Base-by-base conservation (phyloP, 2,113 vertebrate species). In the Formicarius rufipectus region DNA sequence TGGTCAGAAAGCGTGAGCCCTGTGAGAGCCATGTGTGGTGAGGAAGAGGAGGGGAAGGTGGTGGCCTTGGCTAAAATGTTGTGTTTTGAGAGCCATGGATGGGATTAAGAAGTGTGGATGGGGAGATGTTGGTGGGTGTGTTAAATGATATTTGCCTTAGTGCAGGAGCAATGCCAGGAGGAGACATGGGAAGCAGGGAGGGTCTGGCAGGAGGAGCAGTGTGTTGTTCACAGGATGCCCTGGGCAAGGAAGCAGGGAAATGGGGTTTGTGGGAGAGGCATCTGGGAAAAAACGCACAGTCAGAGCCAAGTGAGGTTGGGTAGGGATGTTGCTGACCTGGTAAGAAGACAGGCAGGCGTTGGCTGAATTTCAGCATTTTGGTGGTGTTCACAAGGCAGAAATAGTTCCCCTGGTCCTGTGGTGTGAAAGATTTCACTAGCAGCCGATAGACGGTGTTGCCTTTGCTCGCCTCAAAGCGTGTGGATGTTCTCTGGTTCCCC, bases 71-170 rank as follows among this genome's bases (percentile, higher is more conserved):
- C n/a, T n/a, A n/a, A n/a, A n/a, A n/a, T n/a, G n/a, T n/a, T n/a
- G n/a, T n/a, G n/a, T n/a, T n/a, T n/a, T 52, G 55, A 56, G 30
- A 45, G 5, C 14, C 33, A 2, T 0, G 1, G 55, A 8, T 23
- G 21, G 30, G 49, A 28, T 50, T 50, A 42, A 16, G 42, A 66
- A 74, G 33, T 27, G 28, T 23, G 30, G n/a, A 35, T 37, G 64
- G 49, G 64, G 35, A 75, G 47, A 5, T 31, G 25, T 17, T 24
- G 44, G n/a, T 58, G 47, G 28, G 6, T 60, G 7, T 45, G 56
- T 25, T 39, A 1, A 1, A 4, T 22, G 10, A 4, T 21, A 45
- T 77, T 73, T 55, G 37, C 15, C 31, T 69, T 56, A 42, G 30
- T 55, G 6, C 50, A 81, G 45, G 12, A 47, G 28, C 1, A 4